phyloP scores from a whole-genome alignment of 1,140 invertebrate genomes.

The Pseudachorutes palmiensis region DNA sequence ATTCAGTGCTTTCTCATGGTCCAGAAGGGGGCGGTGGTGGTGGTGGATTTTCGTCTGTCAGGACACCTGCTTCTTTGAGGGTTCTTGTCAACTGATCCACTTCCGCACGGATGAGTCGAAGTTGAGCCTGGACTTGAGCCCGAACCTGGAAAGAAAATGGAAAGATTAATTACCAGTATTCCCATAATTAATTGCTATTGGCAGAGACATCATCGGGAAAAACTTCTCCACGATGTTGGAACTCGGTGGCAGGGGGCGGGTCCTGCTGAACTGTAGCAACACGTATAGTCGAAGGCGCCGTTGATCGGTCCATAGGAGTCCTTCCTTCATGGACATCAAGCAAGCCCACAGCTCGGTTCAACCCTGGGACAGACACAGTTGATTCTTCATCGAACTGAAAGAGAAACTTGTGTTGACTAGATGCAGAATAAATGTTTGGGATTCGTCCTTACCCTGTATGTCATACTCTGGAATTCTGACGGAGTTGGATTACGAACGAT shows the following conservation, averaged over 20 bases:
- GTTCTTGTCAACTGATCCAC: constrained; percentile 2
- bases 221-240: not conserved
- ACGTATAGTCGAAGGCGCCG: not conserved
- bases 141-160: not conserved
- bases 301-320: not conserved
- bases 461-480: not conserved
- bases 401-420: not conserved
- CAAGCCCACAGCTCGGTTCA: not conserved
- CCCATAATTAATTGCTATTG: not conserved
- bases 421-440: too few relatives aligned
- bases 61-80: not conserved
- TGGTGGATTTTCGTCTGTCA: not conserved
- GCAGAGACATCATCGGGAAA: not conserved
- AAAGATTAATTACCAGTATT: not conserved
- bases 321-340: constrained; percentile 2
- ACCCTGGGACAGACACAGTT: not conserved
- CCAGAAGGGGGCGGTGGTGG: not conserved
- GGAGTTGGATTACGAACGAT: not conserved
- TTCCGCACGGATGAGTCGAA: not conserved
- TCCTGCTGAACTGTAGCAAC: not conserved
- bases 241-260: not conserved
- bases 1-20: too few relatives aligned
- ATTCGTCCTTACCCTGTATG: not conserved
- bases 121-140: constrained; percentile 1
- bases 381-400: not conserved